A percentile compares a stretch with the other conserved stretches of the same genome.
Conservation (phyloP, 2,113 vertebrate genomes). For the human region DNA sequence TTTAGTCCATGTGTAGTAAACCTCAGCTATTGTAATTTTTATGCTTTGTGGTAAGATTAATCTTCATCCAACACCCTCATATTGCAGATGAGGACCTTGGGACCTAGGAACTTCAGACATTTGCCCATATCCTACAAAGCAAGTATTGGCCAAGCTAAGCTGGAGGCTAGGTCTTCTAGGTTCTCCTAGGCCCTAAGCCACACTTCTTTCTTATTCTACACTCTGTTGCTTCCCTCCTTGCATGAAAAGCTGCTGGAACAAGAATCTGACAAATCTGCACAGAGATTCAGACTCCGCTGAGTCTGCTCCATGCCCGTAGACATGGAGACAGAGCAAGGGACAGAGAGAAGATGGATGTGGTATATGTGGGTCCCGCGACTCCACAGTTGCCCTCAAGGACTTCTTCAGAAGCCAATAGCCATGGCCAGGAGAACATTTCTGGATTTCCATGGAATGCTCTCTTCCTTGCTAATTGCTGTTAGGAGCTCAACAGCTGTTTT, state of each 20-base stretch:
- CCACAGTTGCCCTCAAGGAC: not conserved
- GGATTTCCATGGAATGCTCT: not conserved
- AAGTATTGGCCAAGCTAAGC: not conserved
- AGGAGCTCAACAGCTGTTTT: not conserved
- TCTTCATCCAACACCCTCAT: not conserved
- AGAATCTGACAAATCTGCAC: not conserved
- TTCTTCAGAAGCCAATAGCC: not conserved
- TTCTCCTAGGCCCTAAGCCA: not conserved
- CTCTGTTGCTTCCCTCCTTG: not conserved
- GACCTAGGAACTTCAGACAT: not conserved
- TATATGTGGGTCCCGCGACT: not conserved
- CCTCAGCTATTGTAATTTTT: not conserved
- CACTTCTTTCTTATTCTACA: not conserved
- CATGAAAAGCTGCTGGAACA: not conserved
- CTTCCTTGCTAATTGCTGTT: not conserved
- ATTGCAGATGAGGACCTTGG: not conserved
- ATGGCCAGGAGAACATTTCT: not conserved
- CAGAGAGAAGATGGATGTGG: not conserved
- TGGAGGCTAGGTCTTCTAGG: not conserved
- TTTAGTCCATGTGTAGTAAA: not conserved
- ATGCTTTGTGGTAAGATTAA: not conserved
- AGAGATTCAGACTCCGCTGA: not conserved
- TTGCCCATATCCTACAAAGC: not conserved
- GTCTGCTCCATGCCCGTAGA: not conserved
- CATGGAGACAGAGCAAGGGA: not conserved